phyloP scores from a whole-genome alignment of 2,888 invertebrate species.

The Dicyrtoma fusca region DNA sequence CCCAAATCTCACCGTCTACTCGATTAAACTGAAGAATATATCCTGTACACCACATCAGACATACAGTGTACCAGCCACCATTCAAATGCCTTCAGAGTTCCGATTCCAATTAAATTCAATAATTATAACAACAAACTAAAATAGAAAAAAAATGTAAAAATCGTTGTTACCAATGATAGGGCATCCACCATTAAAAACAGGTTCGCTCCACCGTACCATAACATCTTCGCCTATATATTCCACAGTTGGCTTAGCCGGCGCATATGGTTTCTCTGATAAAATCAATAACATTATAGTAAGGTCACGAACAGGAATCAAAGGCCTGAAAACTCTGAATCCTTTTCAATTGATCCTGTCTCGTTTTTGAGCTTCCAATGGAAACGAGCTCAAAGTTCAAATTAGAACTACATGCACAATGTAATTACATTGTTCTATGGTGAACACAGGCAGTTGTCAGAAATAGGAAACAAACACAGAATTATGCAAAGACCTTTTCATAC shows the following conservation, averaged over 20 bases:
- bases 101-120: neutral
- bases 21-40: constrained; percentile 52
- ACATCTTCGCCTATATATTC: constrained; percentile 38
- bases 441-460: neutral
- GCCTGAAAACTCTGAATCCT: too few species aligned
- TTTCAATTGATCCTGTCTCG: too few species aligned
- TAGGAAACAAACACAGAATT: neutral
- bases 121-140: neutral
- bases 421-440: too few species aligned
- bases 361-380: too few species aligned
- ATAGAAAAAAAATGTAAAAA: neutral
- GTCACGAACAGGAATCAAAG: neutral
- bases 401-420: too few species aligned
- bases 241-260: constrained; percentile 29
- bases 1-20: constrained; percentile 64
- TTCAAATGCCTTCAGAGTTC: neutral
- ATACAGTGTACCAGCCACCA: too few species aligned
- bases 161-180: constrained; percentile 70
- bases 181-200: constrained; percentile 82
- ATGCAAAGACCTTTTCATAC: constrained; percentile 8
- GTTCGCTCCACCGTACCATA: constrained; percentile 74
- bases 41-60: too few species aligned
- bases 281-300: neutral
- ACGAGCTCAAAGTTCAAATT: too few species aligned
- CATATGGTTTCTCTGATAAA: constrained; percentile 31